Evolutionary conservation across 2,113 vertebrate genomes (phyloP).

Genomic region (Hydropotes inermis): DNA sequence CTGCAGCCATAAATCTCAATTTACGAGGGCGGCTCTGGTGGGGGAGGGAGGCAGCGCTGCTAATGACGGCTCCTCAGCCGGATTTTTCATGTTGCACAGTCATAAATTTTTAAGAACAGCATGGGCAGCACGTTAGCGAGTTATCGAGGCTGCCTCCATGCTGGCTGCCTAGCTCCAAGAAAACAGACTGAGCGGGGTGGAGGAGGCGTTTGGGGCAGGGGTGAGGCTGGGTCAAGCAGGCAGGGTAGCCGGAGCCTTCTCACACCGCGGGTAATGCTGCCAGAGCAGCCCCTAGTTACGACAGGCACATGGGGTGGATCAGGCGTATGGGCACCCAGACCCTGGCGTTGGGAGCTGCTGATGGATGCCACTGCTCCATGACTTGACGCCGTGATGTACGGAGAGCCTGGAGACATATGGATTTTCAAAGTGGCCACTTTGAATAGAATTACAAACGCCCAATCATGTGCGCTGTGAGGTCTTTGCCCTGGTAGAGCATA

Average conservation of each 20-base stretch:
- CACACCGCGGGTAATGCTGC: background rate
- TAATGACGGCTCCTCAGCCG: conserved; percentile 87
- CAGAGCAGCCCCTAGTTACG: conserved; percentile 55
- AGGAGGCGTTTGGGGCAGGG: background rate
- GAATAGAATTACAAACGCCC: conserved; percentile 83
- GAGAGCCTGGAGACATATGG: conserved; percentile 86
- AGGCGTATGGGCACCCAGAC: background rate
- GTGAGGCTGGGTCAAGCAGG: background rate
- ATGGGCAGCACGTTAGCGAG: conserved; percentile 76
- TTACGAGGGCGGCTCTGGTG: conserved; percentile 84
- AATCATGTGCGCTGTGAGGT: conserved; percentile 73
- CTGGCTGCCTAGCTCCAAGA: conserved; percentile 56
- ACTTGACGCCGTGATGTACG: conserved; percentile 88
- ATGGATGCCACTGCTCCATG: conserved; percentile 85
- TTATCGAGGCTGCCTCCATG: conserved; percentile 58
- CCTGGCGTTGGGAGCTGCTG: conserved; percentile 72
- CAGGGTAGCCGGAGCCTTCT: background rate
- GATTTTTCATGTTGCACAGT: conserved; percentile 90
- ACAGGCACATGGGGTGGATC: conserved; percentile 20
- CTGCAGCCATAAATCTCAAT: conserved; percentile 89
- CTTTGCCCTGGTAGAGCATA: conserved; percentile 12
- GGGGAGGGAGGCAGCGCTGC: conserved; percentile 84
- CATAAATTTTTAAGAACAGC: conserved; percentile 90
- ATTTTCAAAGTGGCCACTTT: conserved; percentile 85
- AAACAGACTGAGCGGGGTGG: background rate